Conservation (phyloP, 2,113 vertebrate genomes). For the Lutjanus erythropterus region DNA sequence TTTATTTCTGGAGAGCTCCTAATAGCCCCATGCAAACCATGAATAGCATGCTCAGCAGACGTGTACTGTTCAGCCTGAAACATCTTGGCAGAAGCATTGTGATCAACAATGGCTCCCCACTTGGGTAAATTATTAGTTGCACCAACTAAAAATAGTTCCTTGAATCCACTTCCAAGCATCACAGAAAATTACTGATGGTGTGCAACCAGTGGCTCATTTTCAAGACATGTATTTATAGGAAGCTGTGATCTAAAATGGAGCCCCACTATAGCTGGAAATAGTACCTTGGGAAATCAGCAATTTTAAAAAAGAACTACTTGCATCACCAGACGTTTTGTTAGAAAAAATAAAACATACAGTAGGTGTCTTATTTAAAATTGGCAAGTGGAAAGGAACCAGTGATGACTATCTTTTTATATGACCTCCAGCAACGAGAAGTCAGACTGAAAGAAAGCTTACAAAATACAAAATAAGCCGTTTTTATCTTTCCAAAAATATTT, state of each 20-base stretch:
- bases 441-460: neutral
- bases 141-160: slow-evolving; percentile 50
- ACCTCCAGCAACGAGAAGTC: neutral
- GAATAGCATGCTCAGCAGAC: slow-evolving; percentile 44
- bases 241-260: slow-evolving; percentile 30
- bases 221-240: slow-evolving; percentile 53
- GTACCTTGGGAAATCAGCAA: neutral
- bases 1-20: slow-evolving; percentile 58
- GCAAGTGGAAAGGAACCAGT: neutral
- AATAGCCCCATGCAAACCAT: slow-evolving; percentile 41
- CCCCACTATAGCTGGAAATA: slow-evolving; percentile 12
- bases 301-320: slow-evolving; percentile 15
- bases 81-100: slow-evolving; percentile 56
- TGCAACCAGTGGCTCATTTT: slow-evolving; percentile 28
- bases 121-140: slow-evolving; percentile 50
- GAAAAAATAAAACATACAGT: neutral
- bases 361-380: slow-evolving; percentile 3
- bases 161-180: slow-evolving; percentile 35
- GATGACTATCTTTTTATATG: neutral
- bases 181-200: slow-evolving; percentile 44
- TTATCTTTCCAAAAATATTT: neutral
- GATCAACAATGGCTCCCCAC: slow-evolving; percentile 25
- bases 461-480: neutral
- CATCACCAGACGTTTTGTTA: slow-evolving; percentile 8
- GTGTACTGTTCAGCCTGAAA: slow-evolving; percentile 20